A percentile compares a stretch with the other conserved stretches of the same genome.
Evolutionary conservation across 64 coral and sea anemone genomes (phyloP).

Genomic region (Trachythela sp.): DNA sequence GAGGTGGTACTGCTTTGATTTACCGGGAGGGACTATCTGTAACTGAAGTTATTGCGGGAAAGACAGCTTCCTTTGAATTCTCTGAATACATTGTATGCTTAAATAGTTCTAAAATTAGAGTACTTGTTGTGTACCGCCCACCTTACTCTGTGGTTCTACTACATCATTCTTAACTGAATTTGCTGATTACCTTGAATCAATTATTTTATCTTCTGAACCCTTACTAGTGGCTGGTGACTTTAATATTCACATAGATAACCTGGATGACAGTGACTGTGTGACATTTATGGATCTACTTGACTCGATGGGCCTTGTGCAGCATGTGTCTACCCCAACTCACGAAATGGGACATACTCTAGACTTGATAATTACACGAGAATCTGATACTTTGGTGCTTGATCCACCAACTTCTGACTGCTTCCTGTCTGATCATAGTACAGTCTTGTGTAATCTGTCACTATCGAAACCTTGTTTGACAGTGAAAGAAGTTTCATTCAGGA

Average conservation of each 20-base stretch:
- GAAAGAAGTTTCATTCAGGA: slow-evolving; percentile 40
- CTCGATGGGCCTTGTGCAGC: background rate
- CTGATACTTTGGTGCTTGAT: background rate
- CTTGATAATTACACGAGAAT: too few relatives aligned
- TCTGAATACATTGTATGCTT: slow-evolving; percentile 23
- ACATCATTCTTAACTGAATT: background rate
- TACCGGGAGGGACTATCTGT: background rate
- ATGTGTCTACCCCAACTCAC: slow-evolving; percentile 37
- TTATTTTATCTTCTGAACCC: slow-evolving; percentile 56
- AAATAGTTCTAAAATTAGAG: background rate
- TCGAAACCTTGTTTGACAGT: slow-evolving; percentile 9
- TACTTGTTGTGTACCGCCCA: slow-evolving; percentile 37
- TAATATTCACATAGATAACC: background rate
- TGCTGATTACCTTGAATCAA: background rate
- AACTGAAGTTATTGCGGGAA: slow-evolving; percentile 1
- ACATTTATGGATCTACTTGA: slow-evolving; percentile 29
- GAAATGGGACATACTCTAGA: slow-evolving; percentile 28
- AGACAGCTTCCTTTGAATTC: slow-evolving; percentile 32
- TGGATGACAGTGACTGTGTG: background rate
- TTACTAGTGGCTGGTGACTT: slow-evolving; percentile 25
- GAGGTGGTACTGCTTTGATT: slow-evolving; percentile 44
- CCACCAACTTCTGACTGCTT: background rate
- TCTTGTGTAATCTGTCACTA: background rate
- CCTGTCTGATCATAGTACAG: slow-evolving; percentile 29
- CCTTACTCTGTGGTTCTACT: background rate